Evolutionary conservation across 2,113 vertebrate species (phyloP).

Genomic region (Chloropsis cyanopogon): DNA sequence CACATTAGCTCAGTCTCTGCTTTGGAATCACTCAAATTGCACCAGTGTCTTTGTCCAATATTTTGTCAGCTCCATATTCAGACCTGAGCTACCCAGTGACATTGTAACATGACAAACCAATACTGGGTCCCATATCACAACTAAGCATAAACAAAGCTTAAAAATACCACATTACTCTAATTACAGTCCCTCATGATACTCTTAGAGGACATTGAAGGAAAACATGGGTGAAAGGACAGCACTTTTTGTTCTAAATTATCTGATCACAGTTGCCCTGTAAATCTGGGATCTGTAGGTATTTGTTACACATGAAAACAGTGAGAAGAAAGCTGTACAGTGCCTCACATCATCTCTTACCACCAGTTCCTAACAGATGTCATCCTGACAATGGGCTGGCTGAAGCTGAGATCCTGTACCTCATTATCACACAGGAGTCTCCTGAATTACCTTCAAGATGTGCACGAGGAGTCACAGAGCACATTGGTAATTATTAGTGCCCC

Average conservation of each 20-base stretch:
- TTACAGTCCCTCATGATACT: not conserved
- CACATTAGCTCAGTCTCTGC: not conserved
- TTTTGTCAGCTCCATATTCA: not conserved
- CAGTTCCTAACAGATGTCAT: not conserved
- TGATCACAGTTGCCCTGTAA: not conserved
- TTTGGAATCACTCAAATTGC: not conserved
- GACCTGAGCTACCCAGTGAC: not conserved
- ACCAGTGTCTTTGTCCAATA: not conserved
- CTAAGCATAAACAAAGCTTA: not conserved
- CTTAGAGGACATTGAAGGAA: not conserved
- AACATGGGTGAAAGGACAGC: not conserved
- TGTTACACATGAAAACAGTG: not conserved
- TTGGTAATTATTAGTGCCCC: not conserved
- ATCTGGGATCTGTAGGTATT: not conserved
- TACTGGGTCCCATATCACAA: not conserved
- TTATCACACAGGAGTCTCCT: not conserved
- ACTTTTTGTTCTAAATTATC: not conserved
- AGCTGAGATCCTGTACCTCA: not conserved
- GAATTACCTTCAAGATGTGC: not conserved
- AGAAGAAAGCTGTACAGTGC: not conserved
- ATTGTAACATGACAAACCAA: accelerated
- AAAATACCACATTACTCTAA: not conserved
- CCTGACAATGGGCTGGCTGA: not conserved
- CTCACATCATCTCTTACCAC: not conserved
- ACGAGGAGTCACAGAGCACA: not conserved